Base-by-base conservation (phyloP, 2,888 invertebrate species). In the Luffia ferchaultella region DNA sequence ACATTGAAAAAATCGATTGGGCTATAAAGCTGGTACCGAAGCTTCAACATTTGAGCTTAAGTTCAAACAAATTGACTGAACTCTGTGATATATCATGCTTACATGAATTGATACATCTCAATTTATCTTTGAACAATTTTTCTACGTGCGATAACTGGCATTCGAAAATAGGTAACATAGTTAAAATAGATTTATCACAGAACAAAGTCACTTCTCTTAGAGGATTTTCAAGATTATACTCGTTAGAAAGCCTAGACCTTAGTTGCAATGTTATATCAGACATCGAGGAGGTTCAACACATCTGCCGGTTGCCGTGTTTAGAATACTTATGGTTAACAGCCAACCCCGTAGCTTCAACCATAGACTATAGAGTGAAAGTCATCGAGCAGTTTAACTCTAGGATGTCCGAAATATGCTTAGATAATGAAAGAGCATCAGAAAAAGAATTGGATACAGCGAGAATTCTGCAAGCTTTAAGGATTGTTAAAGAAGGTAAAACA, bases 401-500 rank as follows among this genome's bases (percentile, higher is more conserved):
- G 55, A 93, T 95, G 60, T 79, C 87, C 15, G 93, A 96, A 68
- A 89, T 98, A 41, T 91, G 89, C 63, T 74, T 98, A 53, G 98
- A 98, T 66, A 95, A 93, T 65, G 93, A 95, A 64, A 91, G 89
- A 57, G 92, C 96, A 0, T 90, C 93, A 12, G 92, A 92, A 63
- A 91, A 92, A 58, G 98, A 98, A 70, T 70, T 97, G 59, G 97
- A 98, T 64, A 97, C 95, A 1, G 96, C 97, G 0, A 89, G 95
- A 42, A 93, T 98, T 41, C 76, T 97, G 54, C 92, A 95, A 69
- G 98, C 98, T 1, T 83, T 97, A 54, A 88, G 93, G 60, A 88
- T 90, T 46, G 92, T 93, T 0, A 89, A 89, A 58, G 90, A 90
- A 65, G 90, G 90, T 2, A 89, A 88, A 63, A 86, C 86, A 1